Conservation (phyloP, 1,140 invertebrate species). For the Drosophila cardini region DNA sequence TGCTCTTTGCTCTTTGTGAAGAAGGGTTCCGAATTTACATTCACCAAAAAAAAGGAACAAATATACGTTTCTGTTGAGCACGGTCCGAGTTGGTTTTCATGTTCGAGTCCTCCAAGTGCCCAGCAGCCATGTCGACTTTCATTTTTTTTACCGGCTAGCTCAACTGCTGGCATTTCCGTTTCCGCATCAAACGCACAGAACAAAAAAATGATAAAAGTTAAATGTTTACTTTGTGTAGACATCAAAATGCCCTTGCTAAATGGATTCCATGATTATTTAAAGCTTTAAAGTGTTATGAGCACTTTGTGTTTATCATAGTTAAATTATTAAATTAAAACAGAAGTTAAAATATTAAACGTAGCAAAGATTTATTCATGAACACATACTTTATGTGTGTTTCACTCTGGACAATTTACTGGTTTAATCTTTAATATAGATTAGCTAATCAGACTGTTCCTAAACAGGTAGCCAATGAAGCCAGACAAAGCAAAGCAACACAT, state of each 20-base stretch:
- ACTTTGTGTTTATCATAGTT: not conserved
- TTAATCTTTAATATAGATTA: no score
- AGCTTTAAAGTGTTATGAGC: not conserved
- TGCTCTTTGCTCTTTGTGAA: constrained; percentile 13
- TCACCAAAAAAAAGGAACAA: constrained; percentile 32
- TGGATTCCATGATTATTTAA: not conserved
- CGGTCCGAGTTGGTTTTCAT: constrained; percentile 12
- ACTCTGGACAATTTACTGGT: no score
- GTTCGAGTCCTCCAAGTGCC: constrained; percentile 24
- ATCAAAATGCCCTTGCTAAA: constrained; percentile 26
- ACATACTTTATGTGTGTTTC: no score
- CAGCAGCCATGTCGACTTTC: constrained; percentile 36
- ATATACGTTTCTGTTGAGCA: constrained; percentile 24
- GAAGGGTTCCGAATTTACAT: constrained; percentile 63
- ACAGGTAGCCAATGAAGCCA: not conserved
- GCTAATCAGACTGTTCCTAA: constrained; percentile 16
- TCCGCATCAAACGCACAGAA: constrained; percentile 58
- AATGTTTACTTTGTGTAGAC: constrained; percentile 29
- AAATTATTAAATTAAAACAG: no score
- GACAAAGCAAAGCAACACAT: constrained; percentile 4
- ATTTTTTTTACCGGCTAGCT: constrained; percentile 13
- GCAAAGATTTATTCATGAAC: no score
- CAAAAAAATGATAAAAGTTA: constrained; percentile 15
- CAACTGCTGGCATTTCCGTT: constrained; percentile 66
- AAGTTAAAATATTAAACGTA: no score